Conservation (phyloP, 2,797 vertebrate genomes). For the Tokudaia tokunoshimensis region DNA sequence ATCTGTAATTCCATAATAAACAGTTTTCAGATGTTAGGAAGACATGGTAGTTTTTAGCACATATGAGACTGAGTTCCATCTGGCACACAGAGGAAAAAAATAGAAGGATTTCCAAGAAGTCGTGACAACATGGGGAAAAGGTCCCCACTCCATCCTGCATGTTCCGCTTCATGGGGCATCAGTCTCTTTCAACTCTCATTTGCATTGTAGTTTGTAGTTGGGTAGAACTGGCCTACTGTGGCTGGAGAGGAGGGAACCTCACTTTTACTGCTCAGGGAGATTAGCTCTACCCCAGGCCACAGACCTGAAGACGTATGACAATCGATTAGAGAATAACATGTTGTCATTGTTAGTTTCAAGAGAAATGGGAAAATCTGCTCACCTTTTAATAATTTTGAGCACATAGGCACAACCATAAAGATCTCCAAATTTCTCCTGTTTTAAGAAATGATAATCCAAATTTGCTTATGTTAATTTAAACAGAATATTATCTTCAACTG, state of each 20-base stretch:
- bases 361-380: not conserved
- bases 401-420: not conserved
- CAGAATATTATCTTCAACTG: conserved; percentile 26
- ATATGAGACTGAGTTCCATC: not conserved
- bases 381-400: conserved; percentile 13
- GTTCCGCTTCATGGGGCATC: not conserved
- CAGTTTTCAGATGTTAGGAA: not conserved
- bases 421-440: not conserved
- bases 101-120: not conserved
- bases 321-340: not conserved
- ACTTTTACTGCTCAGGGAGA: not conserved
- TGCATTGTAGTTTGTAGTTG: not conserved
- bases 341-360: not conserved
- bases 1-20: not conserved
- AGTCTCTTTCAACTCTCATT: not conserved
- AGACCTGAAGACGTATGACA: not conserved
- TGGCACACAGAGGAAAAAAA: not conserved
- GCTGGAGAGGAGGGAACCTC: too few relatives aligned
- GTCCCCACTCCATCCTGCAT: not conserved
- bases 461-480: conserved; percentile 11
- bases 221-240: not conserved
- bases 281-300: not conserved
- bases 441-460: not conserved
- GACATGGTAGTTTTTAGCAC: not conserved
- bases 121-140: not conserved